Evolutionary conservation across 1,140 invertebrate genomes (phyloP), one percentile per base, ranked within the genome.

Genomic region (Drosophila tsacasi): DNA sequence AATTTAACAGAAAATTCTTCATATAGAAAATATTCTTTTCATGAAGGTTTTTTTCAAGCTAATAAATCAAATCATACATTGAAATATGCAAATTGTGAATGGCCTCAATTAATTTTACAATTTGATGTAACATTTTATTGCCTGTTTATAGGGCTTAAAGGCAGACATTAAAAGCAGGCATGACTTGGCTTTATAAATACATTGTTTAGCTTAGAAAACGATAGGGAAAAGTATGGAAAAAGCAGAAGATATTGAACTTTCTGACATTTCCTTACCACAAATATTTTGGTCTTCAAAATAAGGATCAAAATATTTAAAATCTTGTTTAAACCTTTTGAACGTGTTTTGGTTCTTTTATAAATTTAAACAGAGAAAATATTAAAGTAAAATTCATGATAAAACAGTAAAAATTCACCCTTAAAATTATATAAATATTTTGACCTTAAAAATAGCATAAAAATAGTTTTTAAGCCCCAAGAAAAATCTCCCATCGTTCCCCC

Each of bases 51-150:
- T 35, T 54, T 32, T 15, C 52, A 37, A 23, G 32, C 27, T 37
- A 55, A 55, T 55, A 23, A 55, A 37, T 37, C 32, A 13, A 5
- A 37, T 37, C 19, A 17, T 10, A 55, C 52, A 55, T 55, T 37
- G 52, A 37, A 55, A 17, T 37, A 55, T 55, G 52, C 19, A 17
- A 55, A 55, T 55, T 37, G 13, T 10, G 5, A 15, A 35, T 8
- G 13, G 6, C 30, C n/a, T 10, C 5, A 21, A 55, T 55, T 37
- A 37, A 17, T 55, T 55, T 21, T 23, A 37, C 52, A 37, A 55
- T 37, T 54, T 54, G 21, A 54, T 35, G 32, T 13, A 19, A 12
- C n/a, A 32, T n/a, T 35, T 54, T 54, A 54, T 54, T 21, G 19
- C 52, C 7, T 9, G 7, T 55, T 55, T 37, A 55, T 35, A 21